Percentiles rank a stretch among this genome's conserved stretches.
phyloP scores from a whole-genome alignment of 2,113 vertebrate genomes.

The Motacilla tschutschensis region DNA sequence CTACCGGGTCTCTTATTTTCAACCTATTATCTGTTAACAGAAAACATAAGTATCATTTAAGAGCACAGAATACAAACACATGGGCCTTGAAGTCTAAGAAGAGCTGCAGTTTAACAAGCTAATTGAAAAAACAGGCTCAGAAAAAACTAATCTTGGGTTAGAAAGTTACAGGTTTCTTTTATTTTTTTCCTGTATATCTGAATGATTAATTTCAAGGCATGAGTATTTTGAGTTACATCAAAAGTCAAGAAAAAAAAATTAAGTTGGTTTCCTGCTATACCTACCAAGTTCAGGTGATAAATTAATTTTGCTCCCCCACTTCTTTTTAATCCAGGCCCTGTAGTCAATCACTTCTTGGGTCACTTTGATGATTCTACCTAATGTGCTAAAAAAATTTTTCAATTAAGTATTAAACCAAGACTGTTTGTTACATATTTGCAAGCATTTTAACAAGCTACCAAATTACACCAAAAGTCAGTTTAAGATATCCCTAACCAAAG shows the following conservation, averaged over 20 bases:
- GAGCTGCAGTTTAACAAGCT: not conserved
- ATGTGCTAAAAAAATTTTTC: conserved; percentile 76
- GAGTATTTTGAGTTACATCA: conserved; percentile 1
- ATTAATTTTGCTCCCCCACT: conserved; percentile 80
- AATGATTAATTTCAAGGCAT: conserved; percentile 3
- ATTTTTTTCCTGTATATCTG: not conserved
- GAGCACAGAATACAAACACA: not conserved
- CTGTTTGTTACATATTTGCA: conserved; percentile 22
- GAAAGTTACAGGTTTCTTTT: not conserved
- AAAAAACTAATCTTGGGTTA: not conserved
- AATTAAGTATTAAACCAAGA: conserved; percentile 24
- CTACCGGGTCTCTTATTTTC: conserved; percentile 69
- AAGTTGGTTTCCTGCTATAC: conserved; percentile 35
- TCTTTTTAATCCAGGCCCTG: conserved; percentile 91
- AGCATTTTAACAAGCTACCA: conserved; percentile 26
- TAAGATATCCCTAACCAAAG: not conserved
- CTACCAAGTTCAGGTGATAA: conserved; percentile 68
- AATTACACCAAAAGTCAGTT: not conserved
- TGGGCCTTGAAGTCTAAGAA: not conserved
- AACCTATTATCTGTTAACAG: conserved; percentile 67
- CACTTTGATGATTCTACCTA: conserved; percentile 95
- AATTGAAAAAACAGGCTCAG: not conserved
- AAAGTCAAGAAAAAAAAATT: not conserved
- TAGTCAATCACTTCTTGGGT: conserved; percentile 96
- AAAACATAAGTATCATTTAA: conserved; percentile 15